Percentiles rank a stretch among this genome's conserved stretches.
These are phyloP conservation scores for Pachyseris speciosa DNA, from an alignment of 64 coral and sea anemone species.

Conservation along the genomic window DNA sequence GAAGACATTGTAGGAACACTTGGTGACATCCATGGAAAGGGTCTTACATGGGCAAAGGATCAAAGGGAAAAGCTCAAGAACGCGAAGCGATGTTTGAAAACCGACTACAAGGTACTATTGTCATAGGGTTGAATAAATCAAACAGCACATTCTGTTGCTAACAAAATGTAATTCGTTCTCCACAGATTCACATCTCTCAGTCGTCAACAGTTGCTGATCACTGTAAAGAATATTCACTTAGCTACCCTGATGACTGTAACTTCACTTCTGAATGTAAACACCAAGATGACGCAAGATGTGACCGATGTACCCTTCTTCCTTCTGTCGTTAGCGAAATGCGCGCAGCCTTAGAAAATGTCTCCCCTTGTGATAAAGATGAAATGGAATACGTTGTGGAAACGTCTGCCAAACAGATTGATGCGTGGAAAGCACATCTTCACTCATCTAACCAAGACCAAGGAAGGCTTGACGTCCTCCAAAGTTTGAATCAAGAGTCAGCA, in stretches of 20 bases:
- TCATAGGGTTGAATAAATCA: not conserved
- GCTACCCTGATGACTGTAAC: too few relatives aligned
- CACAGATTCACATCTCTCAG: slow-evolving; percentile 10
- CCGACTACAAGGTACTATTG: slow-evolving; percentile 47
- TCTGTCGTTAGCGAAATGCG: too few relatives aligned
- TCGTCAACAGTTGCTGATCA: too few relatives aligned
- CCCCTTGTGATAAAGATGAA: too few relatives aligned
- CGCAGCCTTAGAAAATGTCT: too few relatives aligned
- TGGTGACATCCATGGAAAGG: slow-evolving; percentile 19
- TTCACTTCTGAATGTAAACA: too few relatives aligned
- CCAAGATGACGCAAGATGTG: too few relatives aligned
- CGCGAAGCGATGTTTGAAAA: slow-evolving; percentile 33
- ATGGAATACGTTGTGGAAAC: too few relatives aligned
- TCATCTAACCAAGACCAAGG: slow-evolving; percentile 30
- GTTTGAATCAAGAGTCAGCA: slow-evolving; percentile 3
- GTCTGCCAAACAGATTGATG: not conserved
- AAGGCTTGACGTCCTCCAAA: slow-evolving; percentile 32
- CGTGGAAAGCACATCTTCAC: not conserved
- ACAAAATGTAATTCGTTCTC: slow-evolving; percentile 1
- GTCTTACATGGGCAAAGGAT: slow-evolving; percentile 37
- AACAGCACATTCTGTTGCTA: not conserved
- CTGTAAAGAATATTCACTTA: too few relatives aligned
- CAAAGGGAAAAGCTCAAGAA: slow-evolving; percentile 42
- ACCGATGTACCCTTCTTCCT: too few relatives aligned
- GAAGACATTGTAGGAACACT: slow-evolving; percentile 13